Base-by-base conservation (phyloP, 2,888 invertebrate species). In the Nematopogon swammerdamellus region DNA sequence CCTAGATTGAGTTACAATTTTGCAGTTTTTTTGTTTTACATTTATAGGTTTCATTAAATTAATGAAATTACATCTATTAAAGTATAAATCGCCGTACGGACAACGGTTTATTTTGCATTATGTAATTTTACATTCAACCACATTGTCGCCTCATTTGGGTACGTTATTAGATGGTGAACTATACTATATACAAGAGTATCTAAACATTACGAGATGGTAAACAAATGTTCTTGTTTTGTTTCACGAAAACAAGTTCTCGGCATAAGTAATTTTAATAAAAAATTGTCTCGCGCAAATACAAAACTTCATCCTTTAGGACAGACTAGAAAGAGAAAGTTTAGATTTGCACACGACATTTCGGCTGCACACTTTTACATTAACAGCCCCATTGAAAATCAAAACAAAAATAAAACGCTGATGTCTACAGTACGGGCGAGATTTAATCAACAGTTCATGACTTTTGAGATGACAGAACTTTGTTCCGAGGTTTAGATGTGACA, bases 1-100 rank as follows among this genome's bases (percentile, higher is more conserved):
- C 75, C 73, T 74, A 73, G 68, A 60, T 68, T 70, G 65, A 64
- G 69, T 76, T 75, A 77, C 76, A 77, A 70, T 79, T 79, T 79
- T 76, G 70, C 77, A 68, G 71, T 76, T 76, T 79, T 72, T 74
- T 72, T n/a, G n/a, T 76, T 66, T 60, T 42, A 61, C 66, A 48
- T 29, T 29, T 49, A 49, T 44, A 44, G 18, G 19, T 44, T 30
- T 43, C 20, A 48, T 43, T 43, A 44, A 44, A 48, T 48, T 42
- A 44, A 25, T 49, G 44, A 69, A 65, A 72, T 69, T 72, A 72
- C 71, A 74, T 72, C 69, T 72, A 75, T 72, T 74, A 75, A 75
- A 75, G 72, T 75, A 75, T 70, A 76, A 75, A 73, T 72, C 64
- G 68, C 69, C 70, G 67, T 70, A 75, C 61, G 68, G 36, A 36